A percentile compares a stretch with the other conserved stretches of the same genome.
These are phyloP conservation scores for Ameiurus melas DNA, from an alignment of 2,113 vertebrate genomes.

Conservation along the genomic window DNA sequence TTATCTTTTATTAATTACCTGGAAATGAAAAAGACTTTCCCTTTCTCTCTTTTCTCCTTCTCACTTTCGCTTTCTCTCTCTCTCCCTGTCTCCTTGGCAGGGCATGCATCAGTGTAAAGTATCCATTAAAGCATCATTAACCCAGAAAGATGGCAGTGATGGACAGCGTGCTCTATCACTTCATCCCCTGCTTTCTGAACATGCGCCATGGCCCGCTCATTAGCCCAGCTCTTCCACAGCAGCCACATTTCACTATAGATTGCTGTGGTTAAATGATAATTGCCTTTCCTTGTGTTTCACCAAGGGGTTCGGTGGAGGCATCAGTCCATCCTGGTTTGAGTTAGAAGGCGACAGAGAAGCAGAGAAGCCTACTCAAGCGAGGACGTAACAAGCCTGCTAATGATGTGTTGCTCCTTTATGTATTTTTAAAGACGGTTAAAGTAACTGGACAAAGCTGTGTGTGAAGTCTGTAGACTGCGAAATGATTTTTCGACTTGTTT, in stretches of 20 bases:
- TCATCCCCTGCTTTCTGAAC: slow-evolving; percentile 38
- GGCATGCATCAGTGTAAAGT: slow-evolving; percentile 38
- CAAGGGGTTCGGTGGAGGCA: neutral
- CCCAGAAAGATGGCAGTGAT: slow-evolving; percentile 56
- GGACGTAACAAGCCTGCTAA: slow-evolving; percentile 12
- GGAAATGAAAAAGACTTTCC: slow-evolving; percentile 45
- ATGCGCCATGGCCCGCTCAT: slow-evolving; percentile 32
- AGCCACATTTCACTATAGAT: slow-evolving; percentile 18
- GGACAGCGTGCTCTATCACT: slow-evolving; percentile 49
- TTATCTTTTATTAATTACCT: slow-evolving; percentile 62
- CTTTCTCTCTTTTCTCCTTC: neutral
- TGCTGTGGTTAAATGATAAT: slow-evolving; percentile 44
- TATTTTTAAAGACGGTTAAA: neutral
- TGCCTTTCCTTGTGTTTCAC: slow-evolving; percentile 30
- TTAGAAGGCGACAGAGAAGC: neutral
- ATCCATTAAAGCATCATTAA: slow-evolving; percentile 55
- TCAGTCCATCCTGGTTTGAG: slow-evolving; percentile 1
- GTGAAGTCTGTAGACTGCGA: slow-evolving; percentile 11
- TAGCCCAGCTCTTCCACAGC: slow-evolving; percentile 16
- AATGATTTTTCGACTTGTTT: slow-evolving; percentile 8
- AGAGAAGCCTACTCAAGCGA: neutral
- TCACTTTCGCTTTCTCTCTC: slow-evolving; percentile 33
- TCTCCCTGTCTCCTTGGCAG: slow-evolving; percentile 37
- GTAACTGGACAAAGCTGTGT: neutral
- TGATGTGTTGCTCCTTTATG: slow-evolving; percentile 30